These are phyloP conservation scores for Mungos mungo DNA, from an alignment of 2,113 vertebrate genomes.

Conservation along the genomic window DNA sequence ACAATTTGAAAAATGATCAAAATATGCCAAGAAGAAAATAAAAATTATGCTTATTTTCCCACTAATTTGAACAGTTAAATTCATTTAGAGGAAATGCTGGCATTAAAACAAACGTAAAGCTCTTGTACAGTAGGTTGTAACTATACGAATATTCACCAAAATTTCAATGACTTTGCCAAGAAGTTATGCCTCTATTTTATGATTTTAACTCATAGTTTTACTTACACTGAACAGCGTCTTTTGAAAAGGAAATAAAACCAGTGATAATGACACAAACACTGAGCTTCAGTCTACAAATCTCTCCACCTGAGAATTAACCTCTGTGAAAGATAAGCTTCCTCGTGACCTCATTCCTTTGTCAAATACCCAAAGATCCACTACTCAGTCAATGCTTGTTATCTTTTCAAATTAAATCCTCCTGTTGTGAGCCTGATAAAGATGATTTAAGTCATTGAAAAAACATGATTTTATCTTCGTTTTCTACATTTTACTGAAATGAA, in stretches of 20 bases:
- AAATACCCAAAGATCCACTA: background rate
- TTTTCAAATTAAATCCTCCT: conserved; percentile 21
- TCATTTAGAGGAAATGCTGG: background rate
- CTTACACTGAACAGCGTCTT: background rate
- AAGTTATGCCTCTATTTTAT: background rate
- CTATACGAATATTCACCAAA: background rate
- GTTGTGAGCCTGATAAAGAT: conserved; percentile 6
- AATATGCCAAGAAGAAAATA: background rate
- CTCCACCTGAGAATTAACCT: background rate
- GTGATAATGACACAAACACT: background rate
- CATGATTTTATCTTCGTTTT: conserved; percentile 44
- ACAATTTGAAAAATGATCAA: background rate
- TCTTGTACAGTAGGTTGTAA: background rate
- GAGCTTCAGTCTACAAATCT: background rate
- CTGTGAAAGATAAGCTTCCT: background rate
- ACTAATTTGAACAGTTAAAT: background rate
- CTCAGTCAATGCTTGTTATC: background rate
- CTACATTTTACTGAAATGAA: conserved; percentile 23
- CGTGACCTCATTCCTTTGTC: background rate
- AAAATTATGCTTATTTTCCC: background rate
- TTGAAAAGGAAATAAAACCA: background rate
- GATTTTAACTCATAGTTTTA: background rate
- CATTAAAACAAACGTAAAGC: background rate
- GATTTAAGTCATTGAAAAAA: background rate
- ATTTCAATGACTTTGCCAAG: background rate